A percentile compares a stretch with the other conserved stretches of the same genome.
Conservation (phyloP, 2,797 vertebrate genomes). For the Malurus leucopterus region DNA sequence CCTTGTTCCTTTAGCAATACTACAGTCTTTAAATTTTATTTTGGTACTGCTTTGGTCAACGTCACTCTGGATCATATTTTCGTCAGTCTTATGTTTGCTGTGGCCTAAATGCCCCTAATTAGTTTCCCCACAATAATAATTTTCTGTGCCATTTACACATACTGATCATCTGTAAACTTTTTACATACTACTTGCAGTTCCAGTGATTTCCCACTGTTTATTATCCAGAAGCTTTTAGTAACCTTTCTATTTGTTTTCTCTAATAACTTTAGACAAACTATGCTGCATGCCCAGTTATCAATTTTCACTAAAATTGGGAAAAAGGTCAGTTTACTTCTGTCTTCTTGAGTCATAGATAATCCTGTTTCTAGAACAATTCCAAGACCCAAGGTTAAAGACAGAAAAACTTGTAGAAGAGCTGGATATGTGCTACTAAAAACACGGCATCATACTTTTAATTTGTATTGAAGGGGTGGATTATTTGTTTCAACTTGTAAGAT, state of each 20-base stretch:
- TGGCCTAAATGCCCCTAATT: not conserved
- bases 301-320: not conserved
- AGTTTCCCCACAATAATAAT: not conserved
- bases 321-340: not conserved
- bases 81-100: constrained; percentile 22
- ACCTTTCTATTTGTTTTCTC: not conserved
- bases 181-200: not conserved
- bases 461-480: not conserved
- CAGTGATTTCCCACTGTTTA: not conserved
- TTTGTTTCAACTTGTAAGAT: not conserved
- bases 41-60: constrained; percentile 23
- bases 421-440: not conserved
- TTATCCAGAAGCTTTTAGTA: not conserved
- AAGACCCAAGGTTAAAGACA: not conserved
- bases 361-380: not conserved
- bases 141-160: not conserved
- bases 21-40: not conserved
- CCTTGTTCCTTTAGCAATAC: not conserved
- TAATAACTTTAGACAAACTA: not conserved
- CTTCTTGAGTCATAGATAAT: not conserved
- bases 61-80: not conserved
- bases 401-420: not conserved
- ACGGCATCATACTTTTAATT: not conserved
- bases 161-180: not conserved
- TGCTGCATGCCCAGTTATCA: not conserved